A percentile compares a stretch with the other conserved stretches of the same genome.
Conservation (phyloP, 2,888 invertebrate species). For the Halictus ligatus region DNA sequence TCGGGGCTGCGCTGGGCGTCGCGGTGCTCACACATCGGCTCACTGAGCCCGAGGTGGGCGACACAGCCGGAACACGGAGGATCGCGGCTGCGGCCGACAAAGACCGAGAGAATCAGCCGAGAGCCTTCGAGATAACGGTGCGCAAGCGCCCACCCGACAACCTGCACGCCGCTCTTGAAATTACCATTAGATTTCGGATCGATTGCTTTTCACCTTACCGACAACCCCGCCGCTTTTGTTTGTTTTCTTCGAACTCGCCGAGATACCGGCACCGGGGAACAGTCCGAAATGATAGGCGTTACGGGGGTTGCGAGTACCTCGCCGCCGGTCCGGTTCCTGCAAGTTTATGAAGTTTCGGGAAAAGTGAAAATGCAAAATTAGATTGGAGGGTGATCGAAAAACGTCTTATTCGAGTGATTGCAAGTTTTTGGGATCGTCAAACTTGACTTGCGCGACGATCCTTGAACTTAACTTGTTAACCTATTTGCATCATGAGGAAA, state of each 20-base stretch:
- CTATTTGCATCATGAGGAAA: too few species aligned
- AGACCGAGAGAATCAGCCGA: constrained; percentile 69
- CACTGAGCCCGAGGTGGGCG: constrained; percentile 75
- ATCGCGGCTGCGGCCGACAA: constrained; percentile 71
- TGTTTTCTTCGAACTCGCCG: neutral
- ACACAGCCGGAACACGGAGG: constrained; percentile 71
- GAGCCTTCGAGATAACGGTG: constrained; percentile 59
- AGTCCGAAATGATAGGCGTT: neutral
- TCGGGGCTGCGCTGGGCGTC: constrained; percentile 70
- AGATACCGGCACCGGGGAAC: neutral
- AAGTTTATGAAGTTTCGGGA: neutral
- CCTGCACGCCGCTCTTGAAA: constrained; percentile 26
- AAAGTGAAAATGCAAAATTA: neutral
- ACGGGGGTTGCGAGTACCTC: neutral
- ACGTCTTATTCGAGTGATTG: neutral
- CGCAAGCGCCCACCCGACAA: constrained; percentile 62
- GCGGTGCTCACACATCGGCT: constrained; percentile 77
- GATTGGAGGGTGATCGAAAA: neutral
- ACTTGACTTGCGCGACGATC: neutral
- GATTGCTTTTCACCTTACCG: constrained; percentile 21
- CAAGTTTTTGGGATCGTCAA: neutral
- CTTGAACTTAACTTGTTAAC: neutral
- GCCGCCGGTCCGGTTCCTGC: neutral
- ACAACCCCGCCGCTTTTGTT: neutral
- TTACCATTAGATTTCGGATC: constrained; percentile 43